phyloP scores from a whole-genome alignment of 1,140 invertebrate genomes.

The Papilio polytes region DNA sequence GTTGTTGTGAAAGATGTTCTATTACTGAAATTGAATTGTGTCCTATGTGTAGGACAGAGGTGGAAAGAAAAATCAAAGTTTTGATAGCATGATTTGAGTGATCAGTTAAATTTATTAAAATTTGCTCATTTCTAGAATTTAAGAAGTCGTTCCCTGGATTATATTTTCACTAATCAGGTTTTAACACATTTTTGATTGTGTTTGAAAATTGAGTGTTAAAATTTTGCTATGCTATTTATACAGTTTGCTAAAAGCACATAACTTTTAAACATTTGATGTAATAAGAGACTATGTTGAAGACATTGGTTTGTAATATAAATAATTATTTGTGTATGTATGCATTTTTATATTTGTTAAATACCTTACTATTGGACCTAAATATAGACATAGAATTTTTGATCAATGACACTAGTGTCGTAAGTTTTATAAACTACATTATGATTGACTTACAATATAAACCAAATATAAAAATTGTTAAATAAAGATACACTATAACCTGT shows the following conservation, averaged over 20 bases:
- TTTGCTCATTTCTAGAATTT: conserved; percentile 7
- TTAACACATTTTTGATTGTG: background rate
- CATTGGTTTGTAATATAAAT: background rate
- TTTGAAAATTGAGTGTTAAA: background rate
- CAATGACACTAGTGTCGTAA: conserved; percentile 1
- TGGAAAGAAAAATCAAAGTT: conserved; percentile 88
- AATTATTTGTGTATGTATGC: background rate
- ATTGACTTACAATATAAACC: background rate
- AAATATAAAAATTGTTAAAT: background rate
- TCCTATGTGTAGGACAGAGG: conserved; percentile 90
- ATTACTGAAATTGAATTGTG: conserved; percentile 85
- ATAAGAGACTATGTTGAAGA: background rate
- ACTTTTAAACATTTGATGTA: background rate
- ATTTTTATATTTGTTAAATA: background rate
- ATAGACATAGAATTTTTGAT: background rate
- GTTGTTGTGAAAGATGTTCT: conserved; percentile 89
- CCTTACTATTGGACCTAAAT: background rate
- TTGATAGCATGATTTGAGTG: conserved; percentile 74
- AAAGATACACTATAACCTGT: background rate
- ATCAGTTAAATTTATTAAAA: background rate
- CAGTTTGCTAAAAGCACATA: background rate
- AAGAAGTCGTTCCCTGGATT: background rate
- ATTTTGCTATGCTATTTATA: background rate
- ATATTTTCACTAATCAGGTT: background rate
- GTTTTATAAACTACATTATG: background rate